Percentiles rank a stretch among this genome's conserved stretches.
Evolutionary conservation across 2,888 invertebrate species (phyloP).

Genomic region (Chalcosyrphus nemorum): DNA sequence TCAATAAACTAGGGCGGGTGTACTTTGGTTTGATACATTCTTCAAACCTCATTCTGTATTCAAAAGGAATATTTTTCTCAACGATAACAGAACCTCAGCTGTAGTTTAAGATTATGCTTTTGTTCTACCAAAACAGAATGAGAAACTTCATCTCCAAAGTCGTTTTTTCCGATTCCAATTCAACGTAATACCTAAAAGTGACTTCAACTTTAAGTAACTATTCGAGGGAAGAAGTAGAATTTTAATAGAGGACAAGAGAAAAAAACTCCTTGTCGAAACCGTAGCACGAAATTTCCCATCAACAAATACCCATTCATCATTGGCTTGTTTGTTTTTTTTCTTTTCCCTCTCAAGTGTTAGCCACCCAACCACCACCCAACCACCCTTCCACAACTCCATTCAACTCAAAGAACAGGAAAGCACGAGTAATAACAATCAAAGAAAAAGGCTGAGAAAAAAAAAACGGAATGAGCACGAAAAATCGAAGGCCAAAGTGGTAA

Average conservation of each 20-base stretch:
- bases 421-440: constrained; percentile 51
- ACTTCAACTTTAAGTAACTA: not conserved
- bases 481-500: constrained; percentile 33
- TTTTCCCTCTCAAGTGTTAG: not conserved
- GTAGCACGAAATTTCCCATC: constrained; percentile 41
- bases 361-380: not conserved
- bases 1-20: no score
- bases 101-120: no score
- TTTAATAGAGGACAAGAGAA: constrained; percentile 6
- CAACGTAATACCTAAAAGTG: not conserved
- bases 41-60: no score
- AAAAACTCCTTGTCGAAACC: constrained; percentile 10
- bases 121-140: no score
- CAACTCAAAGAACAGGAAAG: not conserved
- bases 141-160: no score
- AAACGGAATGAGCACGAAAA: constrained; percentile 21
- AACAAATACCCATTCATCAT: constrained; percentile 55
- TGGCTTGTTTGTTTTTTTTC: constrained; percentile 11
- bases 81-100: no score
- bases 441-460: constrained; percentile 18
- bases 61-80: no score
- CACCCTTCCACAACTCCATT: not conserved
- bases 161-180: no score
- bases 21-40: no score
- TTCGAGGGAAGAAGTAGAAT: constrained; percentile 18